These are phyloP conservation scores for Argynnis bischoffii DNA, from an alignment of 2,888 invertebrate species.

Conservation along the genomic window DNA sequence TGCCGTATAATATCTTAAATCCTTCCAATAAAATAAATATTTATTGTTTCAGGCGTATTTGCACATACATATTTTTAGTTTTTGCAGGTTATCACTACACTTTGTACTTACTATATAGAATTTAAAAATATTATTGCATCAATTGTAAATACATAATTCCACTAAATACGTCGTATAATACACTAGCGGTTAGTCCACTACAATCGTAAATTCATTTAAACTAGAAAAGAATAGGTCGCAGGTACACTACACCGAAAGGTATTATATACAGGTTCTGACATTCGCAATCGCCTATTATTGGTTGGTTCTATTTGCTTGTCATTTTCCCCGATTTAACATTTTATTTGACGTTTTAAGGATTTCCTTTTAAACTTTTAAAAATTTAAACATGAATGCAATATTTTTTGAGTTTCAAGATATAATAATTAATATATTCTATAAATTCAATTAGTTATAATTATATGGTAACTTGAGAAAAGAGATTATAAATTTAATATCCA, in stretches of 20 bases:
- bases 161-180: neutral
- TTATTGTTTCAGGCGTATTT: neutral
- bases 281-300: neutral
- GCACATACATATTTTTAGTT: neutral
- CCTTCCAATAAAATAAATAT: neutral
- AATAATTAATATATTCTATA: too few relatives aligned
- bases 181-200: neutral
- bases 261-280: conserved; percentile 7
- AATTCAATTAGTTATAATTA: too few relatives aligned
- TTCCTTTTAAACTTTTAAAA: too few relatives aligned
- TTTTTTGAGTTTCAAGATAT: too few relatives aligned
- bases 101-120: conserved; percentile 17
- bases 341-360: too few relatives aligned
- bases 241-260: neutral
- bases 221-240: neutral
- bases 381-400: too few relatives aligned
- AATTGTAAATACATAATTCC: conserved; percentile 15
- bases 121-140: conserved; percentile 11
- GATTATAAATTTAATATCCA: too few relatives aligned
- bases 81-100: conserved; percentile 17
- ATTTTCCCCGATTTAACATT: too few relatives aligned
- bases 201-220: conserved; percentile 6
- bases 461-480: too few relatives aligned
- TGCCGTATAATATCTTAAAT: neutral
- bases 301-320: too few relatives aligned